phyloP scores from a whole-genome alignment of 64 coral and sea anemone genomes.

The Astreopora myriophthalma region DNA sequence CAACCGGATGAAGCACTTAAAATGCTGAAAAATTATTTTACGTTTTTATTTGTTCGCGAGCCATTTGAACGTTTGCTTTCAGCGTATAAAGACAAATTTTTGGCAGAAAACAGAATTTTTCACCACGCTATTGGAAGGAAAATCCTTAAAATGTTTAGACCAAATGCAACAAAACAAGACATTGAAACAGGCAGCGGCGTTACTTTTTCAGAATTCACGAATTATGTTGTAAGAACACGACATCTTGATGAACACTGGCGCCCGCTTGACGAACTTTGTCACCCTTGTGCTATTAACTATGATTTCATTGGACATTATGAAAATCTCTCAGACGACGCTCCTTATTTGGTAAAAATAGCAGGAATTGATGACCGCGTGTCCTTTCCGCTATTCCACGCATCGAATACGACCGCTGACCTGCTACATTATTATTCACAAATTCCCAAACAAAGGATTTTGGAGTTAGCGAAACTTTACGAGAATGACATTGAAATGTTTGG shows the following conservation, averaged over 20 bases:
- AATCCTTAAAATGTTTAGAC: neutral
- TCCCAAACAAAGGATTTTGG: neutral
- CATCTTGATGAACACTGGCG: slow-evolving; percentile 24
- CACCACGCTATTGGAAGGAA: neutral
- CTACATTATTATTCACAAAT: slow-evolving; percentile 30
- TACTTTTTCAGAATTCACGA: slow-evolving; percentile 37
- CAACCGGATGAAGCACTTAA: neutral
- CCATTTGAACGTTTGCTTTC: slow-evolving; percentile 43
- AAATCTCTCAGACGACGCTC: slow-evolving; percentile 13
- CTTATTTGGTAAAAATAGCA: slow-evolving; percentile 26
- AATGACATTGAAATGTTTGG: slow-evolving; percentile 22
- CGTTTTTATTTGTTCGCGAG: slow-evolving; percentile 32
- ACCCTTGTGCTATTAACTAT: slow-evolving; percentile 37
- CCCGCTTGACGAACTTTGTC: slow-evolving; percentile 14
- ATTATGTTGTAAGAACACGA: neutral
- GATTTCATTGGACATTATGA: slow-evolving; percentile 52
- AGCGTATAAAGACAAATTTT: slow-evolving; percentile 47
- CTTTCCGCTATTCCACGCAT: neutral
- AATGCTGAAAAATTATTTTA: slow-evolving; percentile 29
- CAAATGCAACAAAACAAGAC: neutral
- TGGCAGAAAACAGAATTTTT: neutral
- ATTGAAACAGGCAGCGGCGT: slow-evolving; percentile 15
- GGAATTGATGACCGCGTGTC: slow-evolving; percentile 45
- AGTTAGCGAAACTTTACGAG: neutral
- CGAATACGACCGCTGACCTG: neutral